A percentile compares a stretch with the other conserved stretches of the same genome.
phyloP scores from a whole-genome alignment of 2,888 invertebrate species.

The Drosophila anomelani region DNA sequence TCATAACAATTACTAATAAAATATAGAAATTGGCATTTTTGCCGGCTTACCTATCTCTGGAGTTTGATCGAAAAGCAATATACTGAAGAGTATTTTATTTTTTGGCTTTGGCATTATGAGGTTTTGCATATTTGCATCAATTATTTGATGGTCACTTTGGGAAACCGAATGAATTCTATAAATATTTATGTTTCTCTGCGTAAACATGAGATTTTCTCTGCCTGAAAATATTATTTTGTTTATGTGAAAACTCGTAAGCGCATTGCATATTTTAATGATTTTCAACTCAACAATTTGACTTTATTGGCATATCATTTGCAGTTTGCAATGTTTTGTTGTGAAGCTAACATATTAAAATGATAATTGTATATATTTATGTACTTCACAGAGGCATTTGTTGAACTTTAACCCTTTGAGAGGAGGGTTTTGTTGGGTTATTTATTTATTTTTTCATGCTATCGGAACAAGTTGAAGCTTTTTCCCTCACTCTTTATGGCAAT shows the following conservation, averaged over 20 bases:
- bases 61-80: slow-evolving; percentile 25
- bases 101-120: slow-evolving; percentile 24
- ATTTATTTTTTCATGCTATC: slow-evolving; percentile 15
- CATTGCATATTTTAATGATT: slow-evolving; percentile 18
- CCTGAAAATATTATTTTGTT: slow-evolving; percentile 9
- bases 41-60: slow-evolving; percentile 7
- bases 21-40: slow-evolving; percentile 23
- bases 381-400: neutral
- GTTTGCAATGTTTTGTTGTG: slow-evolving; percentile 1
- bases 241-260: slow-evolving; percentile 4
- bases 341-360: neutral
- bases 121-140: slow-evolving; percentile 33
- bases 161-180: slow-evolving; percentile 20
- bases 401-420: slow-evolving; percentile 7
- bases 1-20: slow-evolving; percentile 48
- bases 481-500: neutral
- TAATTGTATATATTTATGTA: neutral
- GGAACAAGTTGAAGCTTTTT: slow-evolving; percentile 3
- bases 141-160: slow-evolving; percentile 33
- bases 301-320: slow-evolving; percentile 1
- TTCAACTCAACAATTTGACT: slow-evolving; percentile 9
- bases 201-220: slow-evolving; percentile 25
- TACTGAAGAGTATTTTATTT: slow-evolving; percentile 29
- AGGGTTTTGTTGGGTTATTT: neutral
- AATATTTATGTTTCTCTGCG: slow-evolving; percentile 32